Conservation (phyloP, 2,888 invertebrate species). For the Cryptus viduatorius region DNA sequence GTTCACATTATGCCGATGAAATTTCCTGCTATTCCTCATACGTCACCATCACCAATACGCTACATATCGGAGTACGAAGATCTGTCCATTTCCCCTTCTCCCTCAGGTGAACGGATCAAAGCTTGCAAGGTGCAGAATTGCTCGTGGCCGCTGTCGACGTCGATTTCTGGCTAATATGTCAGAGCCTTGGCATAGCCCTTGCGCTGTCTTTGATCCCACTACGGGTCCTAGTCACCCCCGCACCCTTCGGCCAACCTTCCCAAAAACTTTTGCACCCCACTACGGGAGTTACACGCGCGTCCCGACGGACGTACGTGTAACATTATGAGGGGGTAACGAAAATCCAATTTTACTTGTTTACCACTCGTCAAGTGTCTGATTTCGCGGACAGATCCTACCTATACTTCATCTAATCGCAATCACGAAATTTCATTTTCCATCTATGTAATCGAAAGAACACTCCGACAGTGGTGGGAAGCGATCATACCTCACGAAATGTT, state of each 20-base stretch:
- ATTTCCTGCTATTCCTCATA: neutral
- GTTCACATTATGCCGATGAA: conserved; percentile 1
- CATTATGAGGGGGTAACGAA: conserved; percentile 70
- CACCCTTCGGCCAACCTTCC: conserved; percentile 69
- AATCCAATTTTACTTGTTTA: conserved; percentile 79
- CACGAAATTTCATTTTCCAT: conserved; percentile 12
- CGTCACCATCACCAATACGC: neutral
- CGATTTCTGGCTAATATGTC: conserved; percentile 82
- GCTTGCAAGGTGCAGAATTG: conserved; percentile 73
- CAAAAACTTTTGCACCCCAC: conserved; percentile 73
- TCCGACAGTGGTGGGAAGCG: no score
- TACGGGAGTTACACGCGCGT: conserved; percentile 73
- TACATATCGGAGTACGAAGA: conserved; percentile 22
- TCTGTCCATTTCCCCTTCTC: neutral
- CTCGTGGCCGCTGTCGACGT: conserved; percentile 77
- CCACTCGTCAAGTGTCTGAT: conserved; percentile 40
- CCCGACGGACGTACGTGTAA: conserved; percentile 66
- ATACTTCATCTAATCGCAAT: conserved; percentile 44
- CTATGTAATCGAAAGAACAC: neutral
- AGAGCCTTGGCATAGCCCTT: conserved; percentile 70
- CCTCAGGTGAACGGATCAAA: conserved; percentile 76
- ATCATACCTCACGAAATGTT: no score
- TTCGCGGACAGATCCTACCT: conserved; percentile 8
- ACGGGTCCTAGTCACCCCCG: conserved; percentile 64
- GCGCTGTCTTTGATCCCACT: conserved; percentile 75